These are phyloP conservation scores for Listrodromus nycthemerus DNA, from an alignment of 2,888 invertebrate genomes.

Conservation along the genomic window DNA sequence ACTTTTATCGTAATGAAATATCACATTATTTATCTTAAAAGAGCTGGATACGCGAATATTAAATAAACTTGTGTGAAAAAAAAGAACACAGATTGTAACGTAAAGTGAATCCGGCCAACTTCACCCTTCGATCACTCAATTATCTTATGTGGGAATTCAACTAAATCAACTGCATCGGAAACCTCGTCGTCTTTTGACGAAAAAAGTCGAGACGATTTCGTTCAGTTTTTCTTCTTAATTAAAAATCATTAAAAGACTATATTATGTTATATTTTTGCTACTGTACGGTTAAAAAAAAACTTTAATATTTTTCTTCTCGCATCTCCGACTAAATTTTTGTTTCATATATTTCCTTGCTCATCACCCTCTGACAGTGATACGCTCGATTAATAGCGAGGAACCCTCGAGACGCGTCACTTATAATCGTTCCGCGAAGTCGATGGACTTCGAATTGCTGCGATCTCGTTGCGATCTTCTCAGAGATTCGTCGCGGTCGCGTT, in stretches of 20 bases:
- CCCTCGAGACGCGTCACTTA: constrained; percentile 30
- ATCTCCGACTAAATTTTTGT: constrained; percentile 1
- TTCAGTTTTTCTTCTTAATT: not conserved
- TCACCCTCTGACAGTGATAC: constrained; percentile 19
- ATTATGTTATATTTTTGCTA: no score
- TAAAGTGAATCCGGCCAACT: no score
- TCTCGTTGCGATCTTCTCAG: constrained; percentile 8
- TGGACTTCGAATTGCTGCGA: constrained; percentile 18
- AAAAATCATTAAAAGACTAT: not conserved
- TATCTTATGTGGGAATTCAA: no score
- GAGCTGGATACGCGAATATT: no score
- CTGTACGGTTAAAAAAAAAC: no score
- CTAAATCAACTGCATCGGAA: no score
- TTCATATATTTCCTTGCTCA: not conserved
- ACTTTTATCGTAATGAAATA: no score
- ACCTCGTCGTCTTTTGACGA: not conserved
- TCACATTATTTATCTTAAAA: no score
- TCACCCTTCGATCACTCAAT: no score
- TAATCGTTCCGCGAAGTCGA: constrained; percentile 48
- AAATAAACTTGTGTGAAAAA: no score
- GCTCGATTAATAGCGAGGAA: constrained; percentile 45
- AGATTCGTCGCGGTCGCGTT: not conserved
- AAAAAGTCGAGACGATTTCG: not conserved
- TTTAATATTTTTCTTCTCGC: no score
- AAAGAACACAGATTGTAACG: no score